phyloP scores from a whole-genome alignment of 2,113 vertebrate species.

The Pygoscelis adeliae region DNA sequence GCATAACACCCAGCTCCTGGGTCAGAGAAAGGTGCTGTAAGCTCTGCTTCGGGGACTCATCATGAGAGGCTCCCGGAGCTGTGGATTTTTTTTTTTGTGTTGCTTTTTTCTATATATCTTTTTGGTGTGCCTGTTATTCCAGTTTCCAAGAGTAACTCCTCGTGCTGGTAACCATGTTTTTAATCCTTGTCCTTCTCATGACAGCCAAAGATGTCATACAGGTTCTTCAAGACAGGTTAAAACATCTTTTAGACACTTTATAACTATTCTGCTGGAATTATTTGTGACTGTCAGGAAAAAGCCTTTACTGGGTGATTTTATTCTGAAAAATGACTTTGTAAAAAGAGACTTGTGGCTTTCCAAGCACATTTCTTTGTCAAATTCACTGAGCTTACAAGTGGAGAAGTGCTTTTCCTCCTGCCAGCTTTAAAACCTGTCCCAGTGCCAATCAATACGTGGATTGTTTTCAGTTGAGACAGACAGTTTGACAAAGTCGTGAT shows the following conservation, averaged over 20 bases:
- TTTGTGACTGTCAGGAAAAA: constrained; percentile 39
- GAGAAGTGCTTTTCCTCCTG: not conserved
- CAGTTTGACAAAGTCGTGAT: constrained; percentile 17
- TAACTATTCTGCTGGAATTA: constrained; percentile 16
- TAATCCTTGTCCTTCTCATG: not conserved
- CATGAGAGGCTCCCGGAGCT: not conserved
- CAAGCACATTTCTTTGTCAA: constrained; percentile 38
- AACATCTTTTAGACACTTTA: constrained; percentile 6
- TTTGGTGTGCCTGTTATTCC: not conserved
- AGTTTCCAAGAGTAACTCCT: not conserved
- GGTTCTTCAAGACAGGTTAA: constrained; percentile 25
- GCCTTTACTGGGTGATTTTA: constrained; percentile 22
- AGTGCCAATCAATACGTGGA: not conserved
- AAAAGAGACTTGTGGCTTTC: constrained; percentile 31
- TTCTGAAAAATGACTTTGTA: constrained; percentile 32
- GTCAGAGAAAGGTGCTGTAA: not conserved
- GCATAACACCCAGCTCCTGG: not conserved
- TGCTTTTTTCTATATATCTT: not conserved
- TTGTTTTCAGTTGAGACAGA: constrained; percentile 13
- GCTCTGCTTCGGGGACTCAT: accelerated
- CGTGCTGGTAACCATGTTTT: not conserved
- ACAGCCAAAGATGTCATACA: not conserved
- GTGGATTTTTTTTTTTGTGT: not conserved
- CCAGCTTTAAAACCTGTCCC: not conserved
- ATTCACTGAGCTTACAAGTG: not conserved